These are phyloP conservation scores for Alloplasta piceator DNA, from an alignment of 2,888 invertebrate species.

Conservation along the genomic window DNA sequence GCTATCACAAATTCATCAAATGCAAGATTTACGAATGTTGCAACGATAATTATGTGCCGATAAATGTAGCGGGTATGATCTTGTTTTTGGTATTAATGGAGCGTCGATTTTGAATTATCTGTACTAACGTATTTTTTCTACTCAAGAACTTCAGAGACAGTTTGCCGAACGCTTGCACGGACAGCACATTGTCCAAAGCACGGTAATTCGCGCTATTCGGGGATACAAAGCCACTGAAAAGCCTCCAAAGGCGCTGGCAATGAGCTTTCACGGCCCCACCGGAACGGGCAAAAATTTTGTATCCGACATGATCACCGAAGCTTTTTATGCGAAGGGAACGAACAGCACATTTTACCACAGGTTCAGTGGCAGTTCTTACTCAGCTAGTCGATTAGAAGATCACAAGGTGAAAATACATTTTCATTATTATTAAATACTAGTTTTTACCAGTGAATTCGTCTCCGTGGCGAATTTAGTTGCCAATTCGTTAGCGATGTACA, in stretches of 20 bases:
- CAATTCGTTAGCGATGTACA: too few species aligned
- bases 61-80: constrained; percentile 41
- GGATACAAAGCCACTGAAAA: constrained; percentile 85
- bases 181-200: constrained; percentile 91
- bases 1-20: constrained; percentile 44
- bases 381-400: constrained; percentile 85
- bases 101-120: background rate
- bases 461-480: too few species aligned
- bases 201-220: constrained; percentile 88
- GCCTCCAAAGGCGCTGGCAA: constrained; percentile 91
- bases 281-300: constrained; percentile 97
- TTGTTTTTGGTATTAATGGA: background rate
- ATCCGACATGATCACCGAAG: constrained; percentile 89
- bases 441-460: too few species aligned
- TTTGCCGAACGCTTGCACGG: constrained; percentile 85
- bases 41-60: constrained; percentile 46
- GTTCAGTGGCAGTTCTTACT: constrained; percentile 92
- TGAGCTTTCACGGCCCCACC: constrained; percentile 97
- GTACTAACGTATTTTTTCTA: background rate
- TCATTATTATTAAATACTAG: too few species aligned
- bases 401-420: constrained; percentile 86
- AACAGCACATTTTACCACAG: constrained; percentile 92
- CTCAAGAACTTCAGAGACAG: constrained; percentile 46
- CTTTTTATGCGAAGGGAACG: constrained; percentile 88
- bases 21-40: constrained; percentile 50